Evolutionary conservation across 2,888 invertebrate genomes (phyloP), one percentile per base, ranked within the genome.

Genomic region (Serripes groenlandicus): DNA sequence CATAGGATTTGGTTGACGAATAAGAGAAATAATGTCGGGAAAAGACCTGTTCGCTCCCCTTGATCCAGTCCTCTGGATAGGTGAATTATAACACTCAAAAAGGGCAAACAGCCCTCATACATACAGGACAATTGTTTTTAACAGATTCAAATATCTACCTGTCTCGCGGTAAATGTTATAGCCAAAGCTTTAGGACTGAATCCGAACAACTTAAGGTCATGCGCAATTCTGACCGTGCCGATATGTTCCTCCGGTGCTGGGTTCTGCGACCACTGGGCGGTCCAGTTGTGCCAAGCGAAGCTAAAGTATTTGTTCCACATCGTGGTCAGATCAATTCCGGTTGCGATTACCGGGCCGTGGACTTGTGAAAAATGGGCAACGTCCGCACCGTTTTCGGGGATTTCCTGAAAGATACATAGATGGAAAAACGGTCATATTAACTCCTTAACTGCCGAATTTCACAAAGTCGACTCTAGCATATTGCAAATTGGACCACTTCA

Each of bases 381-480:
- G 91, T 98, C 98, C 0, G 98, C 97, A 0, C 98, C 98, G 91
- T 98, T 98, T 93, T 98, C 98, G 0, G 98, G 97, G 54, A 98
- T 97, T 91, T 98, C 98, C 97, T 97, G 95, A 23, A 18, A 18
- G 18, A 42, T 42, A 11, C 9, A 18, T 18, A 18, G 18, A 9
- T 26, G 9, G n/a, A 26, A 21, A 9, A n/a, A 18, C 58, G n/a
- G n/a, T 18, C 26, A 9, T 49, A 23, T 15, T 49, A 35, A 49
- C n/a, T 11, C n/a, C n/a, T n/a, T n/a, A n/a, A n/a, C n/a, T n/a
- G n/a, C n/a, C n/a, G n/a, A n/a, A n/a, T n/a, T n/a, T n/a, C n/a
- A n/a, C n/a, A n/a, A n/a, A n/a, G n/a, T n/a, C n/a, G n/a, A n/a
- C n/a, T n/a, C n/a, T n/a, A n/a, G n/a, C n/a, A n/a, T n/a, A n/a